Base-by-base conservation (phyloP, 92 coral and sea anemone species). In the Parazoanthus darwini region DNA sequence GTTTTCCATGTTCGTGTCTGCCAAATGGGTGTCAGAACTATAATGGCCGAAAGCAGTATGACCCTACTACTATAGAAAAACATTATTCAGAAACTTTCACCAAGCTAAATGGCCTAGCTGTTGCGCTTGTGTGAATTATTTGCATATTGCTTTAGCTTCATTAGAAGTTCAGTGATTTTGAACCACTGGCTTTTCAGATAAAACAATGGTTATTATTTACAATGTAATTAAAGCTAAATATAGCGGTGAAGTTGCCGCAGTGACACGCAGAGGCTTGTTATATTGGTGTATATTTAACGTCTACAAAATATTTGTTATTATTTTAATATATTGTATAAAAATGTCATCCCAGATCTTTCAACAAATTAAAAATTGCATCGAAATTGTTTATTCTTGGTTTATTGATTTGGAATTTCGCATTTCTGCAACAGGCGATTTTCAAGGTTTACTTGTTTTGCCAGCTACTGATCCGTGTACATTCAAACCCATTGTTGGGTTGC, bases 1-100 rank as follows among this genome's bases (percentile, higher is more conserved):
- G 96, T 37, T 97, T 95, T 86, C 99, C 99, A 2, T 97, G 99
- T 72, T 95, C 98, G 20, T 97, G 99, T 91, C 94, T 88, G 66
- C 93, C 93, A 63, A 93, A 92, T 75, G 92, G 95, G 71, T 97
- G 99, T 76, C 92, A 95, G 75, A 97, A 97, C 72, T 70, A 80
- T 33, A 90, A 95, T 36, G 99, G 99, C 5, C 89, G 99, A 92
- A 94, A 92, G 80, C 98, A 93, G 38, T 97, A 95, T 88, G 94
- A 96, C 77, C 96, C 97, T 7, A 63, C 88, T 8, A 90, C 89
- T 1, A 96, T 97, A 18, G 92, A 94, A 38, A 90, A 83, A 84
- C 99, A 97, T 81, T 93, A 94, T 51, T 95, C 87, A 59, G 99
- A 97, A 86, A 97, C 99, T 37, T 95, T 95, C 50, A 92, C 93